phyloP scores from a whole-genome alignment of 2,888 invertebrate genomes.

The Branchellion lobata region DNA sequence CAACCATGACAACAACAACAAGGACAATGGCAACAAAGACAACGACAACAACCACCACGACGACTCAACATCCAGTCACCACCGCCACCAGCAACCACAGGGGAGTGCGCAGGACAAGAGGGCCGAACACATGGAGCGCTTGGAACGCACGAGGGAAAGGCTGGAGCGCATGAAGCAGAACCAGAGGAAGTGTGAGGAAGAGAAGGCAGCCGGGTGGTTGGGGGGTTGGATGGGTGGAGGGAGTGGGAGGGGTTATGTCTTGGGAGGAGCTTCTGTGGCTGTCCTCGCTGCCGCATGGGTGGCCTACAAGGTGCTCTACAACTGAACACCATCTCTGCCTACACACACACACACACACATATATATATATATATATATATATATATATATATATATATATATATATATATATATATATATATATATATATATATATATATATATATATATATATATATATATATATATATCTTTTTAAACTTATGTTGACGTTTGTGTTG shows the following conservation, averaged over 20 bases:
- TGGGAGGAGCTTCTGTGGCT: not conserved
- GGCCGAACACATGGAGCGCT: slow-evolving; percentile 57
- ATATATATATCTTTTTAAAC: too few species aligned
- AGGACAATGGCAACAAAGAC: not conserved
- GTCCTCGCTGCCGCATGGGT: not conserved
- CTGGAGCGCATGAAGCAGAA: slow-evolving; percentile 57
- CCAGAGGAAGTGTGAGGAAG: slow-evolving; percentile 55
- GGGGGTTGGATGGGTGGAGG: not conserved
- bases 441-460: too few species aligned
- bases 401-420: too few species aligned
- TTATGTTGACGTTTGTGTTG: too few species aligned
- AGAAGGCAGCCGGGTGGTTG: not conserved
- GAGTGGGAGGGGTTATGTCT: slow-evolving; percentile 50
- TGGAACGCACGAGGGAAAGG: slow-evolving; percentile 56
- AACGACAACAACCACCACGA: not conserved
- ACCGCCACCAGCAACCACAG: not conserved
- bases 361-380: too few species aligned
- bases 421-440: too few species aligned
- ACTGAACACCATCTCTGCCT: too few species aligned
- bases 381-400: too few species aligned
- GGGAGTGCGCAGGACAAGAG: slow-evolving; percentile 52
- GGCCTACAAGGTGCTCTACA: not conserved
- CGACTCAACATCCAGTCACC: not conserved
- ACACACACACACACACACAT: too few species aligned
- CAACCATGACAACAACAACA: not conserved